Conservation (phyloP, 1,140 invertebrate genomes). For the Drosophila eugracilis region DNA sequence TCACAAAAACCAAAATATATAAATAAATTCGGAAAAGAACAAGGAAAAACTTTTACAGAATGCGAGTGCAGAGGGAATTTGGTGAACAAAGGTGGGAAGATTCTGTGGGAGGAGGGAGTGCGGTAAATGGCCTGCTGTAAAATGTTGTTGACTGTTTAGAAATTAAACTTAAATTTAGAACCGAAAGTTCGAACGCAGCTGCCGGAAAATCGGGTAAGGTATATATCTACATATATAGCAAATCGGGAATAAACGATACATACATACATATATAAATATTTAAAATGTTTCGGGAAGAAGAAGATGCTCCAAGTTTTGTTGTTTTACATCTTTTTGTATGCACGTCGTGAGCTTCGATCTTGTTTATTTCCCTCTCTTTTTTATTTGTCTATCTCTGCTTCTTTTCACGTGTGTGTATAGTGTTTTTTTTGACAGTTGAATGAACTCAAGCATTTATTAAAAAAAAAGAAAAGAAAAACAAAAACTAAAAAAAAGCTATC, state of each 20-base stretch:
- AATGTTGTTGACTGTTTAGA: slow-evolving; percentile 67
- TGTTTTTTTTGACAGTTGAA: slow-evolving; percentile 73
- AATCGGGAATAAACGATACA: neutral
- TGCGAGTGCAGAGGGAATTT: neutral
- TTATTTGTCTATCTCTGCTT: slow-evolving; percentile 29
- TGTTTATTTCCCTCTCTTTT: slow-evolving; percentile 17
- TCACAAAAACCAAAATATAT: slow-evolving; percentile 57
- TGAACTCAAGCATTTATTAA: slow-evolving; percentile 51
- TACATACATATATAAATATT: slow-evolving; percentile 5
- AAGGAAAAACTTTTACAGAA: slow-evolving; percentile 53
- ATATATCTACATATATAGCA: slow-evolving; percentile 6
- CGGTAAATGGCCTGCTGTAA: slow-evolving; percentile 40
- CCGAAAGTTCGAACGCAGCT: slow-evolving; percentile 60
- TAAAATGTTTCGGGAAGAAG: neutral
- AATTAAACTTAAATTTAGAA: slow-evolving; percentile 71
- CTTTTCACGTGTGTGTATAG: slow-evolving; percentile 37
- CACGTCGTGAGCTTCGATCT: slow-evolving; percentile 41
- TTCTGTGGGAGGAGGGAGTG: neutral
- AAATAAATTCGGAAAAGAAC: slow-evolving; percentile 49
- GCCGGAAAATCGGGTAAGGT: slow-evolving; percentile 20
- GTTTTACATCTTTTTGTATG: slow-evolving; percentile 45
- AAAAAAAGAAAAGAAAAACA: slow-evolving; percentile 22
- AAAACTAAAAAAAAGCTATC: slow-evolving; percentile 50
- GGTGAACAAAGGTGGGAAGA: neutral
- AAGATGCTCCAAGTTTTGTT: slow-evolving; percentile 23